These are phyloP conservation scores for Phasia obesa DNA, from an alignment of 2,888 invertebrate species.

Conservation along the genomic window DNA sequence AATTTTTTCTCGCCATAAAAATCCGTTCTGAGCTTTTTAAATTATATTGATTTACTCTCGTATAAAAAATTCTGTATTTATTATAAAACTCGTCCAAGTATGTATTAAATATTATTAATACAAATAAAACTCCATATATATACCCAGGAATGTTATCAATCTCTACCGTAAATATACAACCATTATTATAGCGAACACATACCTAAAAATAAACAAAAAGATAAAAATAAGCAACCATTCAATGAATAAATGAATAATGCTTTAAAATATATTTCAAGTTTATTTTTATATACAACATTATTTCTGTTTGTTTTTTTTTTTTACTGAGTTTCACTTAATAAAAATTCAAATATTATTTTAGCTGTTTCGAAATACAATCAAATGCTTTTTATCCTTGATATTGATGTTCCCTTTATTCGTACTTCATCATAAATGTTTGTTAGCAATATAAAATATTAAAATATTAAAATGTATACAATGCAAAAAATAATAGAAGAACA, in stretches of 20 bases:
- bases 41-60: too few relatives aligned
- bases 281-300: neutral
- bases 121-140: neutral
- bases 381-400: slow-evolving; percentile 18
- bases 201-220: neutral
- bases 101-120: too few relatives aligned
- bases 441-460: neutral
- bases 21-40: too few relatives aligned
- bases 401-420: neutral
- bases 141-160: neutral
- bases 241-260: slow-evolving; percentile 23
- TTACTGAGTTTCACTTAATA: slow-evolving; percentile 29
- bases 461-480: slow-evolving; percentile 20
- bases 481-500: slow-evolving; percentile 1
- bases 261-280: slow-evolving; percentile 3
- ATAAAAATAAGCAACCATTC: neutral
- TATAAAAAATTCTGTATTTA: too few relatives aligned
- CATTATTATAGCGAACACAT: neutral
- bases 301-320: neutral
- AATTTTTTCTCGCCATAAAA: too few relatives aligned
- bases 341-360: slow-evolving; percentile 29
- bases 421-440: slow-evolving; percentile 1
- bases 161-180: neutral
- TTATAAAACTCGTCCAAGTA: too few relatives aligned
- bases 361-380: slow-evolving; percentile 28